Evolutionary conservation across 2,113 vertebrate species (phyloP).

Genomic region (Entosphenus tridentatus): DNA sequence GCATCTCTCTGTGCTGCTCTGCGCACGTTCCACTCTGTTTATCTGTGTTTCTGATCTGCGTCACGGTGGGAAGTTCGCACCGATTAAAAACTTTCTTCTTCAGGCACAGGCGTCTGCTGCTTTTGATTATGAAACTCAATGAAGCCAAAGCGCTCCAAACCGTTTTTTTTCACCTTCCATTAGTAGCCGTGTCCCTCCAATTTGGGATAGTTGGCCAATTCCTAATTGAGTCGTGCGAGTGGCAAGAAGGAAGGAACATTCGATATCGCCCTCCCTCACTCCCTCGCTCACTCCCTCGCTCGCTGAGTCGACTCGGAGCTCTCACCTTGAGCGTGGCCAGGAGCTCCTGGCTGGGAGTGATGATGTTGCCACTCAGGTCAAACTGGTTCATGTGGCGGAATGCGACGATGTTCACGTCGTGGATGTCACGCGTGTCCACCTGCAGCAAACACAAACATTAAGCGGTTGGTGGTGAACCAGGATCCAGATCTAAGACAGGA

Average conservation of each 20-base stretch:
- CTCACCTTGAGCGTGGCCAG: constrained; percentile 66
- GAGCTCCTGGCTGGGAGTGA: constrained; percentile 50
- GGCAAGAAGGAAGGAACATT: constrained; percentile 8
- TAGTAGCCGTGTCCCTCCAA: too few species aligned
- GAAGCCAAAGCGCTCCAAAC: too few species aligned
- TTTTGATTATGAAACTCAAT: too few species aligned
- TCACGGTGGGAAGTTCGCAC: too few species aligned
- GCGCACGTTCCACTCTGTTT: too few species aligned
- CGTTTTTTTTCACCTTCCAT: too few species aligned
- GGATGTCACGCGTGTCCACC: constrained; percentile 67
- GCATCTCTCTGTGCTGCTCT: too few species aligned
- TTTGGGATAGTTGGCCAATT: too few species aligned
- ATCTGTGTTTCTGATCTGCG: too few species aligned
- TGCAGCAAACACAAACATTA: constrained; percentile 14
- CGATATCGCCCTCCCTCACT: neutral
- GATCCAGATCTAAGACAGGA: neutral
- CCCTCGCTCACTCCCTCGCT: neutral
- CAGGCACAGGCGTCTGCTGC: too few species aligned
- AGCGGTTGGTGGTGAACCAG: neutral
- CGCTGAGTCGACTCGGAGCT: constrained; percentile 2
- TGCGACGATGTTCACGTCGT: constrained; percentile 69
- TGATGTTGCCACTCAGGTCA: constrained; percentile 78
- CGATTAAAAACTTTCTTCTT: too few species aligned
- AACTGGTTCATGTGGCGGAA: constrained; percentile 95
- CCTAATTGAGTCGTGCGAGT: constrained; percentile 5